A percentile compares a stretch with the other conserved stretches of the same genome.
phyloP scores from a whole-genome alignment of 2,113 vertebrate species.

The Petroica traversi region DNA sequence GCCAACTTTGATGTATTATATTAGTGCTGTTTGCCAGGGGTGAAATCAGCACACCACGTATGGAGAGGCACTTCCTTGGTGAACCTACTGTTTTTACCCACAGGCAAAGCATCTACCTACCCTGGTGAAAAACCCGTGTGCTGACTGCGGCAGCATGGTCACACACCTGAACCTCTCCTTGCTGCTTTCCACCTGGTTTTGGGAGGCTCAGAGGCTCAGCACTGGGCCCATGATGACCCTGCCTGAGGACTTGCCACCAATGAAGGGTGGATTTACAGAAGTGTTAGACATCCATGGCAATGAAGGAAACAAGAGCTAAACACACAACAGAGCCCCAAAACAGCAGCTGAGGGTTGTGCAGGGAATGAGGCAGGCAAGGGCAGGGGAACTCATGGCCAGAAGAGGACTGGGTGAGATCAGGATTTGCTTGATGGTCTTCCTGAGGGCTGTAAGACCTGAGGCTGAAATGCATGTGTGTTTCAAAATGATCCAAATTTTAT shows the following conservation, averaged over 20 bases:
- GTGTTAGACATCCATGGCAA: not conserved
- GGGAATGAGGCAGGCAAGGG: not conserved
- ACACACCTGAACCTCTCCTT: not conserved
- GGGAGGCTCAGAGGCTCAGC: not conserved
- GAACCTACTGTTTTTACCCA: not conserved
- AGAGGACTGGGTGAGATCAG: not conserved
- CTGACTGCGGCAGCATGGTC: not conserved
- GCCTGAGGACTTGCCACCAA: not conserved
- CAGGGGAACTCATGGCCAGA: not conserved
- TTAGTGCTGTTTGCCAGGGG: constrained; percentile 26
- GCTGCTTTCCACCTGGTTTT: not conserved
- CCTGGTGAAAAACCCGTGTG: not conserved
- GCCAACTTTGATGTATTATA: constrained; percentile 42
- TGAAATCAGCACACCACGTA: constrained; percentile 43
- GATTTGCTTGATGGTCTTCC: not conserved
- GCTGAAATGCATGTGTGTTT: not conserved
- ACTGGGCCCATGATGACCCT: not conserved
- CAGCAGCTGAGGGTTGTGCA: not conserved
- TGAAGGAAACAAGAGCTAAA: not conserved
- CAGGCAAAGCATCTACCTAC: not conserved
- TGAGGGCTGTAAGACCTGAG: not conserved
- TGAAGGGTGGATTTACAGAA: not conserved
- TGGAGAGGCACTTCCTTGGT: constrained; percentile 5
- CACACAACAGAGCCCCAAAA: not conserved
- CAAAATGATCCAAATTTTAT: not conserved